These are phyloP conservation scores for Nilaparvata lugens DNA, from an alignment of 1,140 invertebrate species.

Conservation along the genomic window DNA sequence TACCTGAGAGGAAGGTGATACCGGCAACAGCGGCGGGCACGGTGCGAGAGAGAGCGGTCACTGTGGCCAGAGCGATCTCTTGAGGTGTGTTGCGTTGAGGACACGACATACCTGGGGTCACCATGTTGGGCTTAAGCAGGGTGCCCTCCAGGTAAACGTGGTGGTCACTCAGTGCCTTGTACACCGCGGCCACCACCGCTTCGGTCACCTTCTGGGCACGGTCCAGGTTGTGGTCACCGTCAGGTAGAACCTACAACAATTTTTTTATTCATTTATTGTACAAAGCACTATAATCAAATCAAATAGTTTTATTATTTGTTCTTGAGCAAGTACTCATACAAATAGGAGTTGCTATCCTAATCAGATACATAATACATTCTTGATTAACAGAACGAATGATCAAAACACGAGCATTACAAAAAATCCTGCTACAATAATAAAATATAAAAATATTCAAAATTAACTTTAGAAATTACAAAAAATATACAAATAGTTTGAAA, in stretches of 20 bases:
- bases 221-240: slow-evolving; percentile 88
- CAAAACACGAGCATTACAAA: too few species aligned
- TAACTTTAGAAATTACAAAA: too few species aligned
- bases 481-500: too few species aligned
- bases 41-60: slow-evolving; percentile 78
- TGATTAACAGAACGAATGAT: too few species aligned
- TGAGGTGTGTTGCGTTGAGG: slow-evolving; percentile 61
- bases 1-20: slow-evolving; percentile 31
- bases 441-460: too few species aligned
- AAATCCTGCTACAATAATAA: too few species aligned
- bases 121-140: slow-evolving; percentile 98
- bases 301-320: too few species aligned
- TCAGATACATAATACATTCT: too few species aligned
- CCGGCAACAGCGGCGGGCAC: slow-evolving; percentile 89
- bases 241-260: slow-evolving; percentile 51
- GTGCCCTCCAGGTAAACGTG: slow-evolving; percentile 97
- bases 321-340: too few species aligned
- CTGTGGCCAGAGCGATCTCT: slow-evolving; percentile 76
- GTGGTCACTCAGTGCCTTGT: slow-evolving; percentile 95
- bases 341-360: too few species aligned
- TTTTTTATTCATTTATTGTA: too few species aligned
- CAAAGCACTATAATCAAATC: too few species aligned
- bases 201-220: slow-evolving; percentile 93
- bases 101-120: slow-evolving; percentile 77
- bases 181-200: slow-evolving; percentile 88